Conservation (phyloP, 2,113 vertebrate genomes). For the Aix galericulata region DNA sequence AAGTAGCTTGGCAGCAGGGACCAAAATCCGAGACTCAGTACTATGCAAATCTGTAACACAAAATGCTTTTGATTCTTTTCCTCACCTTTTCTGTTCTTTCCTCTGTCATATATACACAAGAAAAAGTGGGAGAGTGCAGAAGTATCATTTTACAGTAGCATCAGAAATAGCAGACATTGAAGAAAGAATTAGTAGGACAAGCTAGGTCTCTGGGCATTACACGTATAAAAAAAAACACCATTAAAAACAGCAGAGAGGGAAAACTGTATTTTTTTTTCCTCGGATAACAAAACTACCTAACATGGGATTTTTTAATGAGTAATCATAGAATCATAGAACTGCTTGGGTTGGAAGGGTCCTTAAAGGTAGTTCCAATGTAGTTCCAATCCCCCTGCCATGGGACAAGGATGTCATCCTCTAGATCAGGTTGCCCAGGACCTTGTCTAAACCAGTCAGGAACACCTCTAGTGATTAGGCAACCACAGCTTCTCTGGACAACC, state of each 20-base stretch:
- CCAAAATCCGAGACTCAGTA: background rate
- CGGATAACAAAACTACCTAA: conserved; percentile 3
- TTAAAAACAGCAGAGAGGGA: background rate
- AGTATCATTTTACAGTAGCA: background rate
- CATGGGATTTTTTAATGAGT: conserved; percentile 29
- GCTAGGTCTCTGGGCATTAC: background rate
- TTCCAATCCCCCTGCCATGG: too few relatives aligned
- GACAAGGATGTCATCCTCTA: too few relatives aligned
- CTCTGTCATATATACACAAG: background rate
- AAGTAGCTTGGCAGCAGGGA: background rate
- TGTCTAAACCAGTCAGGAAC: too few relatives aligned
- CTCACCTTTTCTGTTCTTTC: background rate
- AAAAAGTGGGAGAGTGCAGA: background rate
- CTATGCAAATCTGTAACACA: background rate
- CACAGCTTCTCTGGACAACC: too few relatives aligned
- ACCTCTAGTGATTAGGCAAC: too few relatives aligned
- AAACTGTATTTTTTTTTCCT: conserved; percentile 19
- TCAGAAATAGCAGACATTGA: background rate
- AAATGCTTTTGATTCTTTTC: background rate
- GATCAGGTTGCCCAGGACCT: too few relatives aligned
- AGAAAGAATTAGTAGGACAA: background rate
- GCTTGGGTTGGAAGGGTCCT: too few relatives aligned
- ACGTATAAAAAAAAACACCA: background rate
- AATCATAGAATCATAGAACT: background rate
- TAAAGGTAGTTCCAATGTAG: too few relatives aligned